Evolutionary conservation across 1,140 invertebrate species (phyloP).

Genomic region (Drosophila teissieri): DNA sequence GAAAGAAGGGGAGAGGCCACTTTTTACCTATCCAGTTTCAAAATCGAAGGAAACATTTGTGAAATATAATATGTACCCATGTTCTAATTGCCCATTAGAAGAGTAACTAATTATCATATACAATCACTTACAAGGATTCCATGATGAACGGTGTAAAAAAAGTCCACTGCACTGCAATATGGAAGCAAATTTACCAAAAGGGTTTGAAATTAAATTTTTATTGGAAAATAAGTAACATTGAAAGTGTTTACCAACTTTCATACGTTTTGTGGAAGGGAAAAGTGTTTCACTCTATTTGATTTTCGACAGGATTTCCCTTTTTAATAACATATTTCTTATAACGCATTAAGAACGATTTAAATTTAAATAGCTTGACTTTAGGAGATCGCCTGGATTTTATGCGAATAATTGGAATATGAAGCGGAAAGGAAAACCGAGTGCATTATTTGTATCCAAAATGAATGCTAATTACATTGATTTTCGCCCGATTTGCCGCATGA

Average conservation of each 20-base stretch:
- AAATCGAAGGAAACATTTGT: too few species aligned
- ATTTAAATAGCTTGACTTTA: neutral
- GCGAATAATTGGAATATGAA: slow-evolving; percentile 13
- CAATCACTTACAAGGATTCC: too few species aligned
- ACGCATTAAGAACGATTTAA: neutral
- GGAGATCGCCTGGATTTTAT: slow-evolving; percentile 1
- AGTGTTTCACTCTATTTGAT: too few species aligned
- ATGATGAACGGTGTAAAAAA: too few species aligned
- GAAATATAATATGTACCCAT: neutral
- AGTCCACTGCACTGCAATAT: too few species aligned
- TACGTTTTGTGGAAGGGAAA: too few species aligned
- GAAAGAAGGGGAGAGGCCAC: neutral
- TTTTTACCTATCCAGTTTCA: neutral
- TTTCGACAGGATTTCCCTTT: too few species aligned
- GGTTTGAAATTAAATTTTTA: too few species aligned
- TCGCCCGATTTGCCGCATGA: slow-evolving; percentile 46
- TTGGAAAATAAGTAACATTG: too few species aligned
- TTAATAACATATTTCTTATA: too few species aligned
- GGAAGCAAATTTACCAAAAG: too few species aligned
- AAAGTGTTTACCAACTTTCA: too few species aligned
- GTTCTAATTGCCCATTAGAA: neutral
- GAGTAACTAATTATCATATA: neutral
- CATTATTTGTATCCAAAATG: slow-evolving; percentile 36
- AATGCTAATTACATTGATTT: slow-evolving; percentile 60
- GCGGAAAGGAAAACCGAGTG: slow-evolving; percentile 37